Evolutionary conservation across 2,113 vertebrate species (phyloP), one percentile per base, ranked within the genome.

Genomic region (Psettodes erumei): DNA sequence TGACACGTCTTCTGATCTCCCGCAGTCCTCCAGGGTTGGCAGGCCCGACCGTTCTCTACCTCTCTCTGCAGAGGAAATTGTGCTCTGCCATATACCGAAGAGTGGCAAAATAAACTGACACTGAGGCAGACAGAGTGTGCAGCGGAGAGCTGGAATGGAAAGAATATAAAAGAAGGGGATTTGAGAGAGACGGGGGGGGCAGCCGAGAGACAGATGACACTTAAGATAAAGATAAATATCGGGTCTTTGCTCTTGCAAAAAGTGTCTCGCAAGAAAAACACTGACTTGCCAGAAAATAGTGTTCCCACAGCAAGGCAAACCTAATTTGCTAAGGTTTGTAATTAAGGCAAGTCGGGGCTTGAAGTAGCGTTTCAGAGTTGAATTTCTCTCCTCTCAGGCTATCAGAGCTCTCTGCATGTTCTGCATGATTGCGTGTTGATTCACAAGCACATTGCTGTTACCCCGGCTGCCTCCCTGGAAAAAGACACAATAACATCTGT

Each of bases 401-500:
- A 78, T 77, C 73, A 64, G 55, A 68, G 67, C 33, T 81, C 37
- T 61, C 75, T 81, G 77, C 67, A 76, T 70, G 90, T 88, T 93
- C 89, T 91, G 84, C 90, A 88, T 84, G 89, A 88, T 77, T 87
- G 88, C 75, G 85, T 84, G 89, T 85, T 91, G 91, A 92, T 88
- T 92, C 63, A 42, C 65, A 77, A n/a, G 30, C 61, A 38, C 86
- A 85, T 71, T 83, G 77, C 71, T 73, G 83, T 86, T 88, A 81
- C 83, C 75, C 79, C 64, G 66, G 42, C 84, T 77, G 77, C 68
- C 79, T 92, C 55, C 71, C 79, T 77, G 75, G 51, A 76, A 93
- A 87, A 84, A 89, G 72, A 90, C 81, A 90, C 64, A 77, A 85
- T 87, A 81, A 91, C 88, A 90, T 87, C 88, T 89, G 83, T 86